phyloP scores from a whole-genome alignment of 2,797 vertebrate species.

The Anomalospiza imberbis region DNA sequence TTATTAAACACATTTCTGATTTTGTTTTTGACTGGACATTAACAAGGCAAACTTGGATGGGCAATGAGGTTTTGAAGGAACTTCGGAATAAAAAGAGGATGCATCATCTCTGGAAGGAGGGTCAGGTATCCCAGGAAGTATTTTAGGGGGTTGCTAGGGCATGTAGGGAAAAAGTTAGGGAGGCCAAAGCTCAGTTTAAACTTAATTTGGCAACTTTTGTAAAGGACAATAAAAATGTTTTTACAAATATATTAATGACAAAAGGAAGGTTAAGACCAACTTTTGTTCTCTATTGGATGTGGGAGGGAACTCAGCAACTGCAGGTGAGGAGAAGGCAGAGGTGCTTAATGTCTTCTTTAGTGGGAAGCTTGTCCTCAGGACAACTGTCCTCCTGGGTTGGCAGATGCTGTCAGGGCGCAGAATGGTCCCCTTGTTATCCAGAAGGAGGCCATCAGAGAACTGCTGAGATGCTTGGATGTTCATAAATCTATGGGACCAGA shows the following conservation, averaged over 20 bases:
- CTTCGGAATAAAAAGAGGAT: not conserved
- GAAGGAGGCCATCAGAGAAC: not conserved
- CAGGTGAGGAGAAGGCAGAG: not conserved
- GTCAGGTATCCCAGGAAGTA: not conserved
- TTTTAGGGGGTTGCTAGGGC: not conserved
- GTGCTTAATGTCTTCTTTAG: not conserved
- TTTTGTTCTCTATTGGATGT: not conserved
- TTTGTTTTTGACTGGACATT: not conserved
- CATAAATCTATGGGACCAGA: not conserved
- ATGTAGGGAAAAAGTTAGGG: not conserved
- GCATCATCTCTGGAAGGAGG: not conserved
- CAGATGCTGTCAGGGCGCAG: too few relatives aligned
- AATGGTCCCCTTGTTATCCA: not conserved
- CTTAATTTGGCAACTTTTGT: too few relatives aligned
- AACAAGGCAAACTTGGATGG: not conserved
- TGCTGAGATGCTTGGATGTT: not conserved
- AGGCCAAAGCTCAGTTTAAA: not conserved
- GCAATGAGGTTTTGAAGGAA: rapidly evolving
- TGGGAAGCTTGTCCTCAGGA: not conserved
- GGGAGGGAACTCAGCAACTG: not conserved
- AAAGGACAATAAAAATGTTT: not conserved
- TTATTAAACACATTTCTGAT: not conserved
- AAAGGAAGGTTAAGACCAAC: not conserved
- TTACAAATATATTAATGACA: not conserved
- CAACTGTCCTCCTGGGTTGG: too few relatives aligned